Conservation (phyloP, 2,113 vertebrate genomes). For the Martes martes region DNA sequence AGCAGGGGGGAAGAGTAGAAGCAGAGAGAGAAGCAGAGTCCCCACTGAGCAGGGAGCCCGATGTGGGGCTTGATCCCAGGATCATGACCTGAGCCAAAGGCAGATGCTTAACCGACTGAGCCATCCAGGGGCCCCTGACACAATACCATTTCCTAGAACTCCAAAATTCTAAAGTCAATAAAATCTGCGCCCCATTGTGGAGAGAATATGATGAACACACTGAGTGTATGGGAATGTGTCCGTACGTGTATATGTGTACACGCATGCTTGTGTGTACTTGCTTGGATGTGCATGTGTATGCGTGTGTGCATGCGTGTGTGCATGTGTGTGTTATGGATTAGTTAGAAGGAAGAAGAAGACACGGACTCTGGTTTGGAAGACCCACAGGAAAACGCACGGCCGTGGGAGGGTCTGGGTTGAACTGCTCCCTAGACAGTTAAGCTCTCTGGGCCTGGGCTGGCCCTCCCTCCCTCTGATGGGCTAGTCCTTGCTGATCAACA, state of each 20-base stretch:
- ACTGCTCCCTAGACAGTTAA: background rate
- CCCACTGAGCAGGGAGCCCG: background rate
- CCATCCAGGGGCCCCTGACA: background rate
- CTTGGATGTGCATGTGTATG: background rate
- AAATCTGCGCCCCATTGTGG: background rate
- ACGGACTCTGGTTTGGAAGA: background rate
- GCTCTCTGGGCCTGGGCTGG: background rate
- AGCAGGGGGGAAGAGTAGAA: too few relatives aligned
- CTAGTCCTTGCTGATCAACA: conserved; percentile 37
- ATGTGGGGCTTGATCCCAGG: background rate
- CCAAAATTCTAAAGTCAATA: background rate
- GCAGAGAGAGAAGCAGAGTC: background rate
- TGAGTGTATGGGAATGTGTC: background rate
- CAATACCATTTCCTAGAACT: background rate
- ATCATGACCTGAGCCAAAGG: too few relatives aligned
- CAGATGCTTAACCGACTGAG: too few relatives aligned
- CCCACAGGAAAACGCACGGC: background rate
- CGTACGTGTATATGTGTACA: too few relatives aligned
- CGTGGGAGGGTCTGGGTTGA: background rate
- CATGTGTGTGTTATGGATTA: background rate
- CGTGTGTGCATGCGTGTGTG: rapidly evolving
- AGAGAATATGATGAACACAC: background rate
- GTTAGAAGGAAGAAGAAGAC: background rate
- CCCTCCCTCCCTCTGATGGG: background rate
- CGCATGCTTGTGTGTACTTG: background rate